Base-by-base conservation (phyloP, 2,113 vertebrate species). In the Colius striatus region DNA sequence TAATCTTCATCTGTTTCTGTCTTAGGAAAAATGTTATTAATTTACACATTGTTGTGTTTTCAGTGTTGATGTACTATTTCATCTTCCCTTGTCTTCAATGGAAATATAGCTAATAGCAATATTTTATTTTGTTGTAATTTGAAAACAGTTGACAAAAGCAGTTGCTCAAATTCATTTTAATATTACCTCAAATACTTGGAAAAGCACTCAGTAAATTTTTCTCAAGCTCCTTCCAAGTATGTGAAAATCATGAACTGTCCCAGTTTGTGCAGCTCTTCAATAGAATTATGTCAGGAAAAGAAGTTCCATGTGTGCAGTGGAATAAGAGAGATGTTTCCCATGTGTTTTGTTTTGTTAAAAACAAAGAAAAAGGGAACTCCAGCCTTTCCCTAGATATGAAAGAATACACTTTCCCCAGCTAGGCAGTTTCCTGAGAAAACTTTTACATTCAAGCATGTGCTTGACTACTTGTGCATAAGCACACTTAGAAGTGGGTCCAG, bases 201-300 rank as follows among this genome's bases (percentile, higher is more conserved):
- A 26, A 84, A 0, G 2, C 68, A 78, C 19, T 27, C 4, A 0
- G 2, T 16, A n/a, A n/a, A 38, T 32, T 81, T 83, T 26, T 5
- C 61, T 87, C 38, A 77, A 66, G 32, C 27, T 68, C 18, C 76
- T 80, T 74, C 21, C 15, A 21, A 43, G 29, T 23, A 21, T 82
- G 16, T 50, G 23, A 79, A 83, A 89, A 3, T 5, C 22, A 41
- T 23, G 16, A 83, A 55, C 27, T 79, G 5, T 8, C 74, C 55
- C 20, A 92, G 19, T 68, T 85, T 5, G 3, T 65, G 23, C 34
- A 79, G 61, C 23, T 62, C 62, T 72, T 84, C 34, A 36, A 26
- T 1, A 68, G 16, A 43, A 67, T 12, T 1, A 3, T 26, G 2
- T 30, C 65, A 62, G 38, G 47, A 71, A 80, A 81, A 76, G 55